A percentile compares a stretch with the other conserved stretches of the same genome.
These are phyloP conservation scores for Notospermus geniculatus DNA, from an alignment of 1,140 invertebrate genomes.

Conservation along the genomic window DNA sequence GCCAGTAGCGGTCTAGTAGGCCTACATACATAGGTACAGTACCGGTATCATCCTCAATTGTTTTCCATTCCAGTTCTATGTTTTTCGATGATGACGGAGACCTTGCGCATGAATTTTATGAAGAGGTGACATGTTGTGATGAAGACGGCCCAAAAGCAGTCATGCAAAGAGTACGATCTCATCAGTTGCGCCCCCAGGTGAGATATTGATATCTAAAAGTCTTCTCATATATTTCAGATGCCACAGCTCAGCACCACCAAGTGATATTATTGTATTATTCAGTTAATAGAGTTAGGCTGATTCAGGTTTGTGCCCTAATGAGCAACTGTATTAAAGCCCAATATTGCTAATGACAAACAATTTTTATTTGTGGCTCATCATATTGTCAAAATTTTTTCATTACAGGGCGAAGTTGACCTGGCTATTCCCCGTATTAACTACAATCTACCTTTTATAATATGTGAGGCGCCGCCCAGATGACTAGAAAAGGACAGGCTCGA, in stretches of 20 bases:
- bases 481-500: too few relatives aligned
- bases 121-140: constrained; percentile 45
- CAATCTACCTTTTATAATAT: constrained; percentile 50
- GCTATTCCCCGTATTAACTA: constrained; percentile 46
- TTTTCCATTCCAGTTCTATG: constrained; percentile 59
- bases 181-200: background rate
- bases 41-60: too few relatives aligned
- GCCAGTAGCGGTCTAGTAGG: too few relatives aligned
- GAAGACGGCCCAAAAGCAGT: constrained; percentile 50
- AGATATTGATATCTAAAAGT: background rate
- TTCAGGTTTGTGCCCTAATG: too few relatives aligned
- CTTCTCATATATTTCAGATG: background rate
- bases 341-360: too few relatives aligned
- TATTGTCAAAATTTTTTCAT: constrained; percentile 19
- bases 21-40: too few relatives aligned
- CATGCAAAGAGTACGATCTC: background rate
- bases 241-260: too few relatives aligned
- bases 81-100: constrained; percentile 61
- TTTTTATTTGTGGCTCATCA: too few relatives aligned
- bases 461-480: constrained; percentile 29
- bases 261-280: too few relatives aligned
- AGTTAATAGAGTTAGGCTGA: too few relatives aligned
- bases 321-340: too few relatives aligned
- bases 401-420: constrained; percentile 50
- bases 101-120: constrained; percentile 60